Conservation (phyloP, 2,888 invertebrate species). For the Chaitophorus viminalis region DNA sequence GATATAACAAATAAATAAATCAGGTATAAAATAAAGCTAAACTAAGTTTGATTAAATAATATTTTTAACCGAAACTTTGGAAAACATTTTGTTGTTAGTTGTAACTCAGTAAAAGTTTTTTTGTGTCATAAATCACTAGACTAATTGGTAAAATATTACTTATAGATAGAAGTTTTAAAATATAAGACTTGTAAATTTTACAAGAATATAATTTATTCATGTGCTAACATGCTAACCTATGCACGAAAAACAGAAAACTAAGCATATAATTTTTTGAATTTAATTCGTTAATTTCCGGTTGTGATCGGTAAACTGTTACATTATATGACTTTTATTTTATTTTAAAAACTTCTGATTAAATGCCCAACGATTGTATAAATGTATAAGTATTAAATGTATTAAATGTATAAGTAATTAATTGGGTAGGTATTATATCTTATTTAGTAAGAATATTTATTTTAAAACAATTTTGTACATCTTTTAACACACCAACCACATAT, state of each 20-base stretch:
- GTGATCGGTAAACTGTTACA: neutral
- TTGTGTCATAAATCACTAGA: slow-evolving; percentile 23
- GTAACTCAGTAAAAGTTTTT: slow-evolving; percentile 15
- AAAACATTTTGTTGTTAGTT: neutral
- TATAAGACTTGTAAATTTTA: too few species aligned
- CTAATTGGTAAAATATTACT: neutral
- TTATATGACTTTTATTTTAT: neutral
- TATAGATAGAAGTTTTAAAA: too few species aligned
- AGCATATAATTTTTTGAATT: neutral
- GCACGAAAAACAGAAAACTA: neutral
- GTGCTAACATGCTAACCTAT: neutral
- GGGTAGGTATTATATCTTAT: neutral
- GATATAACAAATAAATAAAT: slow-evolving; percentile 10
- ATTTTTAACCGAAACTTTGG: slow-evolving; percentile 9
- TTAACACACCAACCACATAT: neutral
- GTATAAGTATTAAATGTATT: too few species aligned
- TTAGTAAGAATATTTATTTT: neutral
- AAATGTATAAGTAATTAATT: too few species aligned
- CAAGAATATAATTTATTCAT: neutral
- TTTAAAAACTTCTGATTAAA: neutral
- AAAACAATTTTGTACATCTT: neutral
- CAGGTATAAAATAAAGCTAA: neutral
- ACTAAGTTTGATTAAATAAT: slow-evolving; percentile 27
- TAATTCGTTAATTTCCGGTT: neutral
- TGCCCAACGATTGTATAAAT: neutral